These are phyloP conservation scores for Champsocephalus esox DNA, from an alignment of 2,797 vertebrate species.

Conservation along the genomic window DNA sequence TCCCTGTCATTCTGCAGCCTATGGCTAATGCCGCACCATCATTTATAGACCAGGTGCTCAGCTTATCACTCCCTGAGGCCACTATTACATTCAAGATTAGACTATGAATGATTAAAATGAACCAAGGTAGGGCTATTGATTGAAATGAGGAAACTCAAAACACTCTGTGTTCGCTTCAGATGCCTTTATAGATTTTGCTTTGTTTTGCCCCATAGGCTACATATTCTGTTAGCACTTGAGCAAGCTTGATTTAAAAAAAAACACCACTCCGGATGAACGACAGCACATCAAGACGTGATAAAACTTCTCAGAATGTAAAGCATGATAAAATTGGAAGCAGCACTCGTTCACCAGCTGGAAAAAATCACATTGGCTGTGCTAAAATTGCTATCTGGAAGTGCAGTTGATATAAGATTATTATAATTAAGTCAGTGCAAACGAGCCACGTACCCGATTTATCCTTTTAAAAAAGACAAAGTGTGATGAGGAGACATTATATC, in stretches of 20 bases:
- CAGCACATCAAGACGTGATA: slow-evolving; percentile 9
- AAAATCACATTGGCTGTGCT: slow-evolving; percentile 23
- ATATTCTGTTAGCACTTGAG: slow-evolving; percentile 37
- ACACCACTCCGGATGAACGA: slow-evolving; percentile 26
- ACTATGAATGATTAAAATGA: slow-evolving; percentile 80
- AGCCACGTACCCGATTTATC: slow-evolving; percentile 31
- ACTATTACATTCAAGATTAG: slow-evolving; percentile 78
- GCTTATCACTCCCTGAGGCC: slow-evolving; percentile 62
- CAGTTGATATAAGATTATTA: slow-evolving; percentile 51
- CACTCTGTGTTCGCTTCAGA: slow-evolving; percentile 54
- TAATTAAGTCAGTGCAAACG: slow-evolving; percentile 52
- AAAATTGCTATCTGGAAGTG: slow-evolving; percentile 42
- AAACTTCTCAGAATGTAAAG: slow-evolving; percentile 27
- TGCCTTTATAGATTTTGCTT: slow-evolving; percentile 65
- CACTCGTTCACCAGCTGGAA: slow-evolving; percentile 26
- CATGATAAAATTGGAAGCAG: slow-evolving; percentile 20
- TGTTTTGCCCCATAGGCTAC: slow-evolving; percentile 60
- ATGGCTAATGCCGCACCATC: slow-evolving; percentile 61
- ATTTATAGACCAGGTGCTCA: slow-evolving; percentile 73
- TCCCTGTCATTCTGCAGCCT: slow-evolving; percentile 67
- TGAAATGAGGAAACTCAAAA: slow-evolving; percentile 70
- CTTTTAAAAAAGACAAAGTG: slow-evolving; percentile 43
- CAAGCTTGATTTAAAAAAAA: background rate
- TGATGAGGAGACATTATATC: slow-evolving; percentile 38
- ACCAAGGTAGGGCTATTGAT: slow-evolving; percentile 75